Evolutionary conservation across 2,113 vertebrate species (phyloP).

Genomic region (Misgurnus mizolepis): DNA sequence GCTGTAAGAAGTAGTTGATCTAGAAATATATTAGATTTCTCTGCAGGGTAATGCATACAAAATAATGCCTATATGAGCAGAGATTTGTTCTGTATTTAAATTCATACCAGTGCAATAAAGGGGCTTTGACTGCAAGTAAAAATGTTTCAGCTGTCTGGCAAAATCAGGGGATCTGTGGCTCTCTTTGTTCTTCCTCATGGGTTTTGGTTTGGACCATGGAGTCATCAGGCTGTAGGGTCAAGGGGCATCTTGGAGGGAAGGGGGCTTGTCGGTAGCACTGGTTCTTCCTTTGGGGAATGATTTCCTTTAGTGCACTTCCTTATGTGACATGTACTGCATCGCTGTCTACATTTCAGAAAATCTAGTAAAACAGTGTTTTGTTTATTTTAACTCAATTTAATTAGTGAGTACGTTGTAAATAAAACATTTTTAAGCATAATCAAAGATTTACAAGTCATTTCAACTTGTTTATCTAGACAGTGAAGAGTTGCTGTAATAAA

Average conservation of each 20-base stretch:
- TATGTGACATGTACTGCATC: neutral
- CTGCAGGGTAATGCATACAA: conserved; percentile 42
- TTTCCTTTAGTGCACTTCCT: neutral
- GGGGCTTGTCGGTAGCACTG: conserved; percentile 36
- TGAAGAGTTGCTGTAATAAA: no score
- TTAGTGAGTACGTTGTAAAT: no score
- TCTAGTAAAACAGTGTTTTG: neutral
- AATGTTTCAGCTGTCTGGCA: conserved; percentile 66
- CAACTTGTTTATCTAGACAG: no score
- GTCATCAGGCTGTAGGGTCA: conserved; percentile 63
- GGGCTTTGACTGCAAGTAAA: conserved; percentile 57
- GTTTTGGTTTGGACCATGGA: conserved; percentile 58
- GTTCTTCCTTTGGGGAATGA: conserved; percentile 13
- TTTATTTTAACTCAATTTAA: neutral
- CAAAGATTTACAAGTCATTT: no score
- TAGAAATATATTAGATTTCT: conserved; percentile 46
- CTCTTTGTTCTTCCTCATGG: conserved; percentile 66
- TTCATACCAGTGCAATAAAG: conserved; percentile 48
- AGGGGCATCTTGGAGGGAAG: conserved; percentile 60
- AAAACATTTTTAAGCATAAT: no score
- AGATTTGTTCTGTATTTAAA: conserved; percentile 38
- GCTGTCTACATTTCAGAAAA: neutral
- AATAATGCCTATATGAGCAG: conserved; percentile 45
- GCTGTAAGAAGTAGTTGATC: conserved; percentile 42
- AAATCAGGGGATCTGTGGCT: conserved; percentile 60